Conservation (phyloP, 2,888 invertebrate species). For the Drosophila kokeensis region DNA sequence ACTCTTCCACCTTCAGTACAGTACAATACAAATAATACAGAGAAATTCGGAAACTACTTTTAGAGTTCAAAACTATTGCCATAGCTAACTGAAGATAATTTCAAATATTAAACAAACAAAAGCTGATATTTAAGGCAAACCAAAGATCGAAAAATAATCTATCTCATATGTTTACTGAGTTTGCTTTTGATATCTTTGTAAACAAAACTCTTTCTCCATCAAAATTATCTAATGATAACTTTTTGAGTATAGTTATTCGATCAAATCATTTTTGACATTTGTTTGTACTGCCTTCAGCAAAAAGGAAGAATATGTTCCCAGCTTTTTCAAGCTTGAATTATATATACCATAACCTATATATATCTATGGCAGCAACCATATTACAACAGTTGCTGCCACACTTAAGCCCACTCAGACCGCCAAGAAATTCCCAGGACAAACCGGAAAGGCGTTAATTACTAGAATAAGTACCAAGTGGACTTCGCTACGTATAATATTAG, state of each 20-base stretch:
- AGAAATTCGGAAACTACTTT: neutral
- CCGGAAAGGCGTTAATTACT: slow-evolving; percentile 77
- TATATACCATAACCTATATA: neutral
- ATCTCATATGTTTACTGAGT: fast-evolving
- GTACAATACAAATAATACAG: neutral
- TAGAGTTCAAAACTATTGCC: too few relatives aligned
- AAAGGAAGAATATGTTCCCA: neutral
- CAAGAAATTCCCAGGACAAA: slow-evolving; percentile 24
- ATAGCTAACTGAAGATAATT: neutral
- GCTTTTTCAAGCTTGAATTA: neutral
- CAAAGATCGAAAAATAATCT: neutral
- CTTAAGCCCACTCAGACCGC: neutral
- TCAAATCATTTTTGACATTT: neutral
- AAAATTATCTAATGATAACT: fast-evolving
- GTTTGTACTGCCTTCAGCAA: neutral
- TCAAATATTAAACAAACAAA: neutral
- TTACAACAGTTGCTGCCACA: slow-evolving; percentile 10
- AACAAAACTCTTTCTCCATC: fast-evolving
- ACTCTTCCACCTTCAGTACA: neutral
- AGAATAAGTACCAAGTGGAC: slow-evolving; percentile 24
- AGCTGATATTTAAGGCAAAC: fast-evolving
- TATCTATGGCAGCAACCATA: neutral
- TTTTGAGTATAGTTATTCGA: neutral
- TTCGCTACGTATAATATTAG: neutral
- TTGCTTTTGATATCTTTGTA: fast-evolving